Conservation (phyloP, 2,888 invertebrate genomes). For the Cataglyphis rosenhaueri region DNA sequence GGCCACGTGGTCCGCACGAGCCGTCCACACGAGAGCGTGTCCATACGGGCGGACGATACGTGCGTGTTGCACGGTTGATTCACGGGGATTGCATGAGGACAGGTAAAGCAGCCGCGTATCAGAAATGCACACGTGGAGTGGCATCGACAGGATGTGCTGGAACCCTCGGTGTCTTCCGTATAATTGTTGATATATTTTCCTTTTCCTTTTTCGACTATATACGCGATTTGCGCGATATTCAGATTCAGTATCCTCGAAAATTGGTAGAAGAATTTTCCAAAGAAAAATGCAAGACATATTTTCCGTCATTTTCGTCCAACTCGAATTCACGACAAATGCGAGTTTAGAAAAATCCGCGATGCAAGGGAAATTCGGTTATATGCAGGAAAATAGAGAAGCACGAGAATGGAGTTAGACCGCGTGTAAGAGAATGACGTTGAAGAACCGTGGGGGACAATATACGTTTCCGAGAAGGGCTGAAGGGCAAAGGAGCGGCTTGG, state of each 20-base stretch:
- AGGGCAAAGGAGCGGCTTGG: background rate
- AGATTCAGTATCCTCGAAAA: background rate
- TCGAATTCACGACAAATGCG: background rate
- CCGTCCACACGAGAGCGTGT: conserved; percentile 67
- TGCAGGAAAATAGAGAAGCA: conserved; percentile 22
- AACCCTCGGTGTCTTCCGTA: conserved; percentile 6
- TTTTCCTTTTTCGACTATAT: background rate
- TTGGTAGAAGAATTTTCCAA: too few species aligned
- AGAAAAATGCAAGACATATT: background rate
- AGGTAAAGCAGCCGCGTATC: conserved; percentile 60
- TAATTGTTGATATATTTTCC: background rate
- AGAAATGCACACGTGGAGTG: conserved; percentile 51
- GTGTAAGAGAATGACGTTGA: background rate
- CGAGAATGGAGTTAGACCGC: conserved; percentile 1
- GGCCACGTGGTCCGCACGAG: conserved; percentile 85
- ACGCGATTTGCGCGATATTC: background rate
- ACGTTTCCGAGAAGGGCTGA: background rate
- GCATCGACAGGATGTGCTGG: conserved; percentile 37
- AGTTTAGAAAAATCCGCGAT: background rate
- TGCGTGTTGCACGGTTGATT: conserved; percentile 15
- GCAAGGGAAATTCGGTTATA: background rate
- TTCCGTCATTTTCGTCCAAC: background rate
- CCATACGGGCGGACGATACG: conserved; percentile 30
- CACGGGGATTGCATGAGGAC: conserved; percentile 54
- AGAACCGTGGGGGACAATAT: conserved; percentile 20